A percentile compares a stretch with the other conserved stretches of the same genome.
Evolutionary conservation across 2,797 vertebrate species (phyloP).

Genomic region (Anguilla obscura): DNA sequence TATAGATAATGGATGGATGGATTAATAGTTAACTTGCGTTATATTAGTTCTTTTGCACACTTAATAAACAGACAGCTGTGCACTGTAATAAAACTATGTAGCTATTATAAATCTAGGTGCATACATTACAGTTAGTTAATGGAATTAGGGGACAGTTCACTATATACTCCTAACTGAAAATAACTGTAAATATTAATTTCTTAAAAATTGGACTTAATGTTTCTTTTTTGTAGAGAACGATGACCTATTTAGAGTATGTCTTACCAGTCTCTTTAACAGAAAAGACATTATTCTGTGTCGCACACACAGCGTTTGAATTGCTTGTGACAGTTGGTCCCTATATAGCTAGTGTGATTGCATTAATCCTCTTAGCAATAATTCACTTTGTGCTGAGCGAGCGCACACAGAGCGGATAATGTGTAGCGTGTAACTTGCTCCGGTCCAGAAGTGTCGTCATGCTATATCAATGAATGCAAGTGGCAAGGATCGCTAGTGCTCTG

Average conservation of each 20-base stretch:
- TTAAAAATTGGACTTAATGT: background rate
- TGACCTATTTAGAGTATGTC: background rate
- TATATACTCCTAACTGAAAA: background rate
- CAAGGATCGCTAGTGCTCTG: background rate
- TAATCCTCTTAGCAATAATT: slow-evolving; percentile 7
- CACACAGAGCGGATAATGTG: background rate
- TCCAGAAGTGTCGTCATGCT: background rate
- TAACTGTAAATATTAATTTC: background rate
- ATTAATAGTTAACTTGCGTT: too few species aligned
- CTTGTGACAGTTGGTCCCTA: background rate
- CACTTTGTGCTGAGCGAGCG: background rate
- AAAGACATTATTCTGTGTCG: background rate
- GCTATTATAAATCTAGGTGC: too few species aligned
- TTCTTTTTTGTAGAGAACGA: background rate
- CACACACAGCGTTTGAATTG: background rate
- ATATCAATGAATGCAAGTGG: background rate
- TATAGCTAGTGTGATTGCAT: background rate
- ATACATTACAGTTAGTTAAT: too few species aligned
- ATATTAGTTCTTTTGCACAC: too few species aligned
- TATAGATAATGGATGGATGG: too few species aligned
- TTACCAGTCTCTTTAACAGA: background rate
- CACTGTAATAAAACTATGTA: too few species aligned
- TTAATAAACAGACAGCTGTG: too few species aligned
- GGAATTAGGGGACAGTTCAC: background rate
- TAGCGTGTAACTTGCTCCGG: background rate